These are phyloP conservation scores for Drosophila yakuba DNA, from an alignment of 1,140 invertebrate genomes.

Conservation along the genomic window DNA sequence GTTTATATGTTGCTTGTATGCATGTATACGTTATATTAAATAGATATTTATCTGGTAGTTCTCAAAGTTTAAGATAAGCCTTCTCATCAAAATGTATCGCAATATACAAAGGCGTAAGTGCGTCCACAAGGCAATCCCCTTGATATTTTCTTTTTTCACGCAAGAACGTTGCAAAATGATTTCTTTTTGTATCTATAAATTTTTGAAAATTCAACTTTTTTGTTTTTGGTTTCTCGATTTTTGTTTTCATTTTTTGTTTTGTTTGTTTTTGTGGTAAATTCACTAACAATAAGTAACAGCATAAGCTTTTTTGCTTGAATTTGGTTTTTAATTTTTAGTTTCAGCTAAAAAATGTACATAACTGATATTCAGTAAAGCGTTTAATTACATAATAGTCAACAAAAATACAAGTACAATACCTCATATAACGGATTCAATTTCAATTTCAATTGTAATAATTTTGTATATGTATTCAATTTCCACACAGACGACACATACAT, in stretches of 20 bases:
- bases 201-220: conserved; percentile 57
- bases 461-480: conserved; percentile 35
- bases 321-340: conserved; percentile 41
- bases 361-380: conserved; percentile 80
- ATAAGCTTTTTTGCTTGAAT: conserved; percentile 57
- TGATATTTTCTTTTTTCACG: conserved; percentile 24
- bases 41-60: conserved; percentile 60
- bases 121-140: conserved; percentile 31
- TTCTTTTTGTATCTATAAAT: conserved; percentile 40
- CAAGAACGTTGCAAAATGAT: conserved; percentile 49
- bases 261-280: conserved; percentile 53
- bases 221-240: conserved; percentile 11
- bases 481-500: conserved; percentile 52
- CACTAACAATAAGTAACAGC: conserved; percentile 77
- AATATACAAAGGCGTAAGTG: conserved; percentile 52
- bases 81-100: conserved; percentile 53
- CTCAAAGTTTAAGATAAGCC: conserved; percentile 62
- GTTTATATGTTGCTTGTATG: conserved; percentile 44
- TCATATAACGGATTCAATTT: conserved; percentile 49
- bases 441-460: conserved; percentile 51
- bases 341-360: conserved; percentile 73
- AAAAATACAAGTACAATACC: conserved; percentile 73
- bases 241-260: conserved; percentile 3
- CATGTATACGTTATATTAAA: conserved; percentile 48
- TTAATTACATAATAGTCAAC: conserved; percentile 81